These are phyloP conservation scores for Falcunculus frontatus DNA, from an alignment of 2,113 vertebrate species.

Conservation along the genomic window DNA sequence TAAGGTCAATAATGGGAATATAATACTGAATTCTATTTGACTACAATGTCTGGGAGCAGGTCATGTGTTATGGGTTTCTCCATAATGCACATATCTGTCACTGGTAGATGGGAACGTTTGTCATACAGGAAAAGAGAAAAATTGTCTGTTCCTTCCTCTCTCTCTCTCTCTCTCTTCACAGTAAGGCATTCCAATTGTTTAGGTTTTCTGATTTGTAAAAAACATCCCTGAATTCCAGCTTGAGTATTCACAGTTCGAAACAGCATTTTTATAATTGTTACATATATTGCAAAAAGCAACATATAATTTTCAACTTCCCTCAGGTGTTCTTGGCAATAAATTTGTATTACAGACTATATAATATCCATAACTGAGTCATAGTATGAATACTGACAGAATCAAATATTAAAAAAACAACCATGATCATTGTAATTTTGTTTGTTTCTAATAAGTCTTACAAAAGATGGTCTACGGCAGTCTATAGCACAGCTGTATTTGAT, in stretches of 20 bases:
- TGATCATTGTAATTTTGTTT: neutral
- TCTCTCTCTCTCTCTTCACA: neutral
- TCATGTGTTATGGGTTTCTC: neutral
- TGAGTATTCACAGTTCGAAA: neutral
- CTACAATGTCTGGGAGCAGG: neutral
- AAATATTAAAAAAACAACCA: neutral
- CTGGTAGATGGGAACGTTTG: neutral
- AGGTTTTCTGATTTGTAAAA: neutral
- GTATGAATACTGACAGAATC: neutral
- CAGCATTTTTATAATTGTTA: neutral
- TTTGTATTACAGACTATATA: neutral
- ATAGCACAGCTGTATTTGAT: neutral
- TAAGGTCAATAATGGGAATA: neutral
- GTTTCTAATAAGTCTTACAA: neutral
- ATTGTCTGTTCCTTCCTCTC: neutral
- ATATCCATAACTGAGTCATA: neutral
- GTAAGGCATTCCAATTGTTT: neutral
- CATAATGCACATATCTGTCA: neutral
- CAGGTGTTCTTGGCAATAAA: neutral
- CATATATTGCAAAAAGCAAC: neutral
- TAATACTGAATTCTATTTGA: neutral
- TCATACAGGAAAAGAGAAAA: neutral
- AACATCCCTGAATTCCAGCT: neutral
- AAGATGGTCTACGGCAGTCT: neutral
- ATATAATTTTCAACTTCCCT: neutral